phyloP scores from a whole-genome alignment of 2,888 invertebrate genomes.

The Dusona sp. region DNA sequence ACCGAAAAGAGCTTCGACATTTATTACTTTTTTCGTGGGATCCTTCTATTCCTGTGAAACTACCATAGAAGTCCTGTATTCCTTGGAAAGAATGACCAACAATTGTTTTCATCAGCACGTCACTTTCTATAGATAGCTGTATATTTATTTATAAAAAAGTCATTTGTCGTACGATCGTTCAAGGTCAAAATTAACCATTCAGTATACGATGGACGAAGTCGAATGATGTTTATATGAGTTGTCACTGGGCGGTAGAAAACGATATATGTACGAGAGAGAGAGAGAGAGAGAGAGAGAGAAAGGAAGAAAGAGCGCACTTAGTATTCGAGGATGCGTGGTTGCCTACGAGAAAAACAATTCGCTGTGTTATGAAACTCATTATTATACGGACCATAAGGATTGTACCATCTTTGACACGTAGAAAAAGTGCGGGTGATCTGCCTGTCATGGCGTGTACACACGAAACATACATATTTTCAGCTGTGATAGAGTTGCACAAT shows the following conservation, averaged over 20 bases:
- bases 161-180: conserved; percentile 82
- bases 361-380: conserved; percentile 48
- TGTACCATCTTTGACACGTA: conserved; percentile 9
- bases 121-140: neutral
- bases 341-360: conserved; percentile 33
- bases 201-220: conserved; percentile 52
- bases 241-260: conserved; percentile 13
- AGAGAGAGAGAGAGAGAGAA: conserved; percentile 19
- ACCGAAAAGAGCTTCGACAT: neutral
- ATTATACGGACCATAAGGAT: conserved; percentile 38
- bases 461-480: conserved; percentile 5
- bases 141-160: conserved; percentile 82
- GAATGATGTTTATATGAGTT: conserved; percentile 27
- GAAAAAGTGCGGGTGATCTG: conserved; percentile 53
- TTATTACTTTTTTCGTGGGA: neutral
- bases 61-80: neutral
- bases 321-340: conserved; percentile 67
- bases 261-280: conserved; percentile 9
- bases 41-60: neutral
- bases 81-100: neutral
- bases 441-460: neutral
- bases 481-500: conserved; percentile 55
- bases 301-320: conserved; percentile 46
- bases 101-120: neutral
- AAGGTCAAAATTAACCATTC: conserved; percentile 69